These are phyloP conservation scores for Saccostrea cuccullata DNA, from an alignment of 1,140 invertebrate genomes.

Conservation along the genomic window DNA sequence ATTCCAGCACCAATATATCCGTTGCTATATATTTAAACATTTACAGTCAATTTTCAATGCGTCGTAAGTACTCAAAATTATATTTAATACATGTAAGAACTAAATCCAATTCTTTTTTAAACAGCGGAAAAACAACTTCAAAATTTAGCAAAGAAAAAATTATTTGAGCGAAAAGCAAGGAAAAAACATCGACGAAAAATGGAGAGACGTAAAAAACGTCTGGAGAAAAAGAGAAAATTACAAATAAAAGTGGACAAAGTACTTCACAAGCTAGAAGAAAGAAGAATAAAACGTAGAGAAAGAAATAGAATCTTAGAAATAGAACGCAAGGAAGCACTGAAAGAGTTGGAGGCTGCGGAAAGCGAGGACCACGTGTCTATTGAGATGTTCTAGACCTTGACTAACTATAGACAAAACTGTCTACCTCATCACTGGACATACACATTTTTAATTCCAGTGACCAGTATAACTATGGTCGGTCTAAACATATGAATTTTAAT, in stretches of 20 bases:
- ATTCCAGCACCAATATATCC: too few relatives aligned
- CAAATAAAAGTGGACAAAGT: slow-evolving; percentile 14
- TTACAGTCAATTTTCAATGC: too few relatives aligned
- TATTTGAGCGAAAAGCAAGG: neutral
- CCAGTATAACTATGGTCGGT: too few relatives aligned
- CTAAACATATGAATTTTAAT: too few relatives aligned
- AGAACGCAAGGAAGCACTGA: neutral
- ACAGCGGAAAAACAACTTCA: slow-evolving; percentile 14
- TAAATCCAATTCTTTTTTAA: neutral
- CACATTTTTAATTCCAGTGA: too few relatives aligned
- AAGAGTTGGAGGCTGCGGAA: neutral
- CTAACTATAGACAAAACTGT: neutral
- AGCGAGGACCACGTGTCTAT: neutral
- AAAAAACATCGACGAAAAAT: slow-evolving; percentile 8
- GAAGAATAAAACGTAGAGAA: neutral
- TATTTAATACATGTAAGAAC: too few relatives aligned
- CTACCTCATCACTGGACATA: neutral
- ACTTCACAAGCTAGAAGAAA: neutral
- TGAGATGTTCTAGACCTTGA: neutral
- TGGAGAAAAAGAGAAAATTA: neutral
- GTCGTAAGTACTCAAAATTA: too few relatives aligned
- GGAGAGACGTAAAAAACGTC: neutral
- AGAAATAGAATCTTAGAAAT: neutral
- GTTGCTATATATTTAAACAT: too few relatives aligned
- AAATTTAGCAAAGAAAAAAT: slow-evolving; percentile 17